These are phyloP conservation scores for Chaenogobius annularis DNA, from an alignment of 2,113 vertebrate genomes.

Conservation along the genomic window DNA sequence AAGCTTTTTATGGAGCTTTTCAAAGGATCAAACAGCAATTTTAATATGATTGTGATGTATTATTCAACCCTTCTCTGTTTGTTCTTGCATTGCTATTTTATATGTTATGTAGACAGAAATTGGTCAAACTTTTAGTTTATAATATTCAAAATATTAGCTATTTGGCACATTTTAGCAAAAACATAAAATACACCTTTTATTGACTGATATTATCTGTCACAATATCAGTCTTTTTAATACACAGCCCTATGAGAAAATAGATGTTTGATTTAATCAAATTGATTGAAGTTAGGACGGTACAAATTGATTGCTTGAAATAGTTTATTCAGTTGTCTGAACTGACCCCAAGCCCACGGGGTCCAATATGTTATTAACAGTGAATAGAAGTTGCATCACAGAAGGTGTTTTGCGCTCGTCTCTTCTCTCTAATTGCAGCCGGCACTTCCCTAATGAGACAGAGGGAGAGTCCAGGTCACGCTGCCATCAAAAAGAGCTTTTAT, in stretches of 20 bases:
- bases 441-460: slow-evolving; percentile 45
- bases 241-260: background rate
- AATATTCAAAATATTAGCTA: too few relatives aligned
- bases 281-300: background rate
- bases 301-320: background rate
- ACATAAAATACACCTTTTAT: too few relatives aligned
- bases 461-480: slow-evolving; percentile 32
- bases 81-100: too few relatives aligned
- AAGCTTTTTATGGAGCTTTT: too few relatives aligned
- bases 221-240: too few relatives aligned
- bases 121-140: too few relatives aligned
- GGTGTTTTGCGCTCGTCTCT: slow-evolving; percentile 34
- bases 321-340: background rate
- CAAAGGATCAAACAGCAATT: too few relatives aligned
- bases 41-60: too few relatives aligned
- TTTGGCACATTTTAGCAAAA: too few relatives aligned
- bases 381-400: slow-evolving; percentile 24
- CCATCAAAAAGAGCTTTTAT: slow-evolving; percentile 30
- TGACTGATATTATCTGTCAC: too few relatives aligned
- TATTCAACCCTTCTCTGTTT: too few relatives aligned
- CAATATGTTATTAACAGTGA: slow-evolving; percentile 22
- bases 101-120: too few relatives aligned
- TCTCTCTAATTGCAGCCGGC: slow-evolving; percentile 43
- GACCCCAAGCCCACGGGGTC: slow-evolving; percentile 9
- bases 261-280: background rate